A percentile compares a stretch with the other conserved stretches of the same genome.
These are phyloP conservation scores for Uria lomvia DNA, from an alignment of 2,113 vertebrate genomes.

Conservation along the genomic window DNA sequence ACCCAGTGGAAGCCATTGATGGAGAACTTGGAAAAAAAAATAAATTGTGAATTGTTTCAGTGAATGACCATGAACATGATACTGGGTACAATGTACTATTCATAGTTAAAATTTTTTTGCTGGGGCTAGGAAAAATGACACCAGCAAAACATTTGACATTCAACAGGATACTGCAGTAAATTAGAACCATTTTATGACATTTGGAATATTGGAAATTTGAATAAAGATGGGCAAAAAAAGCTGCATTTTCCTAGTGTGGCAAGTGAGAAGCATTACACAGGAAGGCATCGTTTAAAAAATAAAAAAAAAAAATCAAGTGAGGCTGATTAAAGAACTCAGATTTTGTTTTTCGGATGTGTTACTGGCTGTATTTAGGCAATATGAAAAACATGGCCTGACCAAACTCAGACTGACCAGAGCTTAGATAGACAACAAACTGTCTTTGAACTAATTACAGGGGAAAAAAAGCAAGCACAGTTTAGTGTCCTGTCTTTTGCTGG, in stretches of 20 bases:
- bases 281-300: background rate
- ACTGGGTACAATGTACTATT: background rate
- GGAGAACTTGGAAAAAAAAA: background rate
- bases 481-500: background rate
- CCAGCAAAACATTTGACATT: background rate
- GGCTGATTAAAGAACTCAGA: background rate
- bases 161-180: background rate
- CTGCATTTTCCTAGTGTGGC: background rate
- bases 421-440: background rate
- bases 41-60: background rate
- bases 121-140: background rate
- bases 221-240: background rate
- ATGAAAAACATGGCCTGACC: background rate
- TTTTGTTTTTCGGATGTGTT: background rate
- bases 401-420: background rate
- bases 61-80: background rate
- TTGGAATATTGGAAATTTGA: background rate
- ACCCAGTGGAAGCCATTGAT: background rate
- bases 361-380: background rate
- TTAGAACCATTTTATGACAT: background rate
- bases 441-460: background rate
- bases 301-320: background rate
- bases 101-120: background rate
- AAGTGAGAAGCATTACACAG: background rate
- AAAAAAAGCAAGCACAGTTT: background rate